Evolutionary conservation across 2,113 vertebrate genomes (phyloP), one percentile per base, ranked within the genome.

Genomic region (Callipepla squamata): DNA sequence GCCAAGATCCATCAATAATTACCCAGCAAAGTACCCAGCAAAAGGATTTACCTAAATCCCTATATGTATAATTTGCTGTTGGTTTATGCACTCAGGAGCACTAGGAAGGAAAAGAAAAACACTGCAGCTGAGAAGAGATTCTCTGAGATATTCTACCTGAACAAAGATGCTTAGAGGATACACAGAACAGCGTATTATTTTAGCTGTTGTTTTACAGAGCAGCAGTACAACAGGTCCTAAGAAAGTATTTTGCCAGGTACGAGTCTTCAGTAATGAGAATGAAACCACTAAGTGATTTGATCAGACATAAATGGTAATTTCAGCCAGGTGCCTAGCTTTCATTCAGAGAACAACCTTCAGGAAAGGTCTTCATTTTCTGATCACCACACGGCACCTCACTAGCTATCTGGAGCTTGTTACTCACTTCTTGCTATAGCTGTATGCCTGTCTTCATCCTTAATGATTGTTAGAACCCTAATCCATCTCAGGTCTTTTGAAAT

Each of bases 11-110:
- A 89, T 78, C 47, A 93, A 48, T 26, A 70, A 77, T 57, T 63
- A 30, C 32, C 20, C 10, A 63, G 38, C 3, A 61, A 89, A 92
- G 23, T 63, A 30, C 28, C 30, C 11, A 67, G 34, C 4, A 65
- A 89, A 92, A 21, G 26, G 18, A 84, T 89, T 87, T 90, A 69
- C 18, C 53, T 61, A 61, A 78, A 68, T 30, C 7, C 23, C 32
- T 50, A 1, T 67, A 18, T 51, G 9, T 69, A 40, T 66, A 62
- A 72, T 81, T 82, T 79, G n/a, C 4, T 80, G 8, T n/a, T 69
- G 25, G 7, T n/a, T 47, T 89, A 25, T 40, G 4, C 21, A 22
- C 10, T 48, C 21, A 69, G 44, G 82, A 77, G 14, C 32, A 61
- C 22, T 67, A 45, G 26, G 65, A 81, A 75, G 69, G n/a, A 73